A percentile compares a stretch with the other conserved stretches of the same genome.
Conservation (phyloP, 1,140 invertebrate species). For the Neotoxoptera formosana region DNA sequence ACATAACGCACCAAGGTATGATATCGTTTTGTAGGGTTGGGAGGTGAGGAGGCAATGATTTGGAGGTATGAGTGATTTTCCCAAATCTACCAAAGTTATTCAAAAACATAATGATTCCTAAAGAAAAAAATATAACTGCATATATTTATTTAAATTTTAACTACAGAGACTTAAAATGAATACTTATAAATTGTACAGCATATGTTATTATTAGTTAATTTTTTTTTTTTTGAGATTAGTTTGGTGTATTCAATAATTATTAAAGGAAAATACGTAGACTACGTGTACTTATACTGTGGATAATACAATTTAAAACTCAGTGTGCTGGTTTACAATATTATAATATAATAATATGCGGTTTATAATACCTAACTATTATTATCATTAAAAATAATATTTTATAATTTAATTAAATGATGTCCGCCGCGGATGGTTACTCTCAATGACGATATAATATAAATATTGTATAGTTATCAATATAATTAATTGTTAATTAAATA, state of each 20-base stretch:
- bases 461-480: too few relatives aligned
- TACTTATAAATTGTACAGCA: neutral
- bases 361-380: too few relatives aligned
- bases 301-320: neutral
- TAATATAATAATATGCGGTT: neutral
- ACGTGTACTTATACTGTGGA: neutral
- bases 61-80: neutral
- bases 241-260: too few relatives aligned
- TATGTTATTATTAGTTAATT: too few relatives aligned
- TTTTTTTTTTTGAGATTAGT: neutral
- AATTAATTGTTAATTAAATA: too few relatives aligned
- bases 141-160: neutral
- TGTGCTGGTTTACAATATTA: neutral
- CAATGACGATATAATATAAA: too few relatives aligned
- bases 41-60: neutral
- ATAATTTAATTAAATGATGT: too few relatives aligned
- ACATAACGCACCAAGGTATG: conserved; percentile 64
- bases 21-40: neutral
- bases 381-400: too few relatives aligned
- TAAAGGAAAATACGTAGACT: neutral
- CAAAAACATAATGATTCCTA: neutral
- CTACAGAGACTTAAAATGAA: neutral
- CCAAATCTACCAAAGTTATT: neutral
- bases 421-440: too few relatives aligned
- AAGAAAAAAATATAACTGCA: neutral